A percentile compares a stretch with the other conserved stretches of the same genome.
phyloP scores from a whole-genome alignment of 2,113 vertebrate genomes.

The Notothenia coriiceps region DNA sequence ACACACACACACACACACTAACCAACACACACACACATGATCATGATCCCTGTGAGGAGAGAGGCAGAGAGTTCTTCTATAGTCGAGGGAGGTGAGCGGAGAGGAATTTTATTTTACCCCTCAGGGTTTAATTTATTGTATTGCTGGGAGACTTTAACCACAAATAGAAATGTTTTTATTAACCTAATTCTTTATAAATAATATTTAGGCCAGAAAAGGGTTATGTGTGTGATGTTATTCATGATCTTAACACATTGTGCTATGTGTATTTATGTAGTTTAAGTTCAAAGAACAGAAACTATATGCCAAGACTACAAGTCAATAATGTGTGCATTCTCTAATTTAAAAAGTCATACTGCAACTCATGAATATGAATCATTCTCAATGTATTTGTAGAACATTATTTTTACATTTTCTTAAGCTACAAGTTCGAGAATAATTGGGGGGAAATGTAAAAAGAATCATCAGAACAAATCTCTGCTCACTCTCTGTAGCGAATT shows the following conservation, averaged over 20 bases:
- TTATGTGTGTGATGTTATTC: not conserved
- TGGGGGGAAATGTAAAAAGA: not conserved
- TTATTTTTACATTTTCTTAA: not conserved
- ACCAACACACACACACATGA: slow-evolving; percentile 13
- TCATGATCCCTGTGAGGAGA: slow-evolving; percentile 6
- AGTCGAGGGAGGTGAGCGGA: slow-evolving; percentile 9
- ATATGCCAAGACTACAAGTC: not conserved
- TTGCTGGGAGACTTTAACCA: slow-evolving; percentile 19
- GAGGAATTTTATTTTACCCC: slow-evolving; percentile 31
- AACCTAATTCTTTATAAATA: not conserved
- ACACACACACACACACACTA: slow-evolving; percentile 22
- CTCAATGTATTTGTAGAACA: not conserved
- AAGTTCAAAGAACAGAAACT: not conserved
- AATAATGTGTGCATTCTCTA: not conserved
- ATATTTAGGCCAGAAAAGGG: slow-evolving; percentile 1
- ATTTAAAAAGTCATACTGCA: not conserved
- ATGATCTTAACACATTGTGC: not conserved
- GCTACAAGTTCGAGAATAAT: not conserved
- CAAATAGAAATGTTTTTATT: slow-evolving; percentile 12
- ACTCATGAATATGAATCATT: not conserved
- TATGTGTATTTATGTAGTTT: not conserved
- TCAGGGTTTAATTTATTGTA: slow-evolving; percentile 8
- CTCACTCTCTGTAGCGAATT: no score
- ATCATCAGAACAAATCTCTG: no score
- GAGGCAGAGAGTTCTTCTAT: slow-evolving; percentile 12